Conservation (phyloP, 64 coral and sea anemone genomes). For the Montipora capricornis region DNA sequence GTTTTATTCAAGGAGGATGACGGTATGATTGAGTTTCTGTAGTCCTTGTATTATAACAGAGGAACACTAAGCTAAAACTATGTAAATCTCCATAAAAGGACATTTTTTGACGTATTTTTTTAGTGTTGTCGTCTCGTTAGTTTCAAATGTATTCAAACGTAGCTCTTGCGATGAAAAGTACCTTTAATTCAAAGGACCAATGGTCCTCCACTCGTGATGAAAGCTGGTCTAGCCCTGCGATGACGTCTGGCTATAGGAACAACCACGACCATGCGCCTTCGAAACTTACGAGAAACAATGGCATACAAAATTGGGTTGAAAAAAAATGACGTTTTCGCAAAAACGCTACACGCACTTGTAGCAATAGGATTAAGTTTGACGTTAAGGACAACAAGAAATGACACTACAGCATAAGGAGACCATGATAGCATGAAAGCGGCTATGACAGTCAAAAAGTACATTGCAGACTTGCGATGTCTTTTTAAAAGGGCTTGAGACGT, state of each 20-base stretch:
- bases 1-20: too few species aligned
- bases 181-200: neutral
- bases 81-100: too few species aligned
- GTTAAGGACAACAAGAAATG: neutral
- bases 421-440: neutral
- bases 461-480: neutral
- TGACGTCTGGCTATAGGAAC: neutral
- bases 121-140: too few species aligned
- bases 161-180: too few species aligned
- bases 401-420: constrained; percentile 21
- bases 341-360: neutral
- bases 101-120: too few species aligned
- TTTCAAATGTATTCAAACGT: too few species aligned
- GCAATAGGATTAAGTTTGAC: neutral
- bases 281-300: constrained; percentile 3
- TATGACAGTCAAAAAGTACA: constrained; percentile 32
- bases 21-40: too few species aligned
- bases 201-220: neutral
- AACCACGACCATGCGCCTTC: neutral
- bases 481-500: neutral
- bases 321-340: neutral
- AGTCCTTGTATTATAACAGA: too few species aligned
- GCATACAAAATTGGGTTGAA: constrained; percentile 26
- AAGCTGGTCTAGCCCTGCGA: neutral
- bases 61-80: too few species aligned